Evolutionary conservation across 2,888 invertebrate genomes (phyloP), one percentile per base, ranked within the genome.

Genomic region (Blastobasis lacticolella): DNA sequence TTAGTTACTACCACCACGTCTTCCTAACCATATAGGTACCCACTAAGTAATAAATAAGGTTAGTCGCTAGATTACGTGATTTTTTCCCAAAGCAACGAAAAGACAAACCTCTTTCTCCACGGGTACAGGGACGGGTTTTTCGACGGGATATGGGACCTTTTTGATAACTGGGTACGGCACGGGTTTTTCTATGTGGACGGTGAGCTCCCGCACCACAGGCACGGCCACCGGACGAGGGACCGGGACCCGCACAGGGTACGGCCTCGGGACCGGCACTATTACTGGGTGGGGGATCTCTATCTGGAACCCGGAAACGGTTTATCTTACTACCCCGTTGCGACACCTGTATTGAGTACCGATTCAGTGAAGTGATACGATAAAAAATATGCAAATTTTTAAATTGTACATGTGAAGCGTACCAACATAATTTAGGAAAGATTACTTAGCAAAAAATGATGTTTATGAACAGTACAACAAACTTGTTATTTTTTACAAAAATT

Each of bases 271-370:
- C 46, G 92, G 92, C 5, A 95, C 91, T 73, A 94, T 92, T 40
- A 95, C 91, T 46, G 94, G 93, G 55, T 92, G 93, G 4, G 92
- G 93, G 40, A 95, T 90, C 66, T 92, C 92, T 72, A 95, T 92
- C 71, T 93, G 91, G 57, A 81, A 82, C 77, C 46, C 41, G 42
- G 42, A 5, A 42, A 9, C 23, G 23, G 23, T 23, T 23, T 23
- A 23, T 23, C 23, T 23, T 23, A 23, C 23, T 23, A 23, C 23
- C 23, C 23, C 23, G 23, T 23, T 23, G 23, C 23, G 23, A 23
- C 23, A 23, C 23, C 23, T 23, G 23, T 2, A 23, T 23, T 23
- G 3, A 23, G 23, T 23, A 23, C 23, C 23, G 23, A 23, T 23
- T 23, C 23, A 23, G 23, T 23, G 23, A 23, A 23, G 2, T 23